A percentile compares a stretch with the other conserved stretches of the same genome.
phyloP scores from a whole-genome alignment of 92 coral and sea anemone species.

The Umimayanthus kanabou region DNA sequence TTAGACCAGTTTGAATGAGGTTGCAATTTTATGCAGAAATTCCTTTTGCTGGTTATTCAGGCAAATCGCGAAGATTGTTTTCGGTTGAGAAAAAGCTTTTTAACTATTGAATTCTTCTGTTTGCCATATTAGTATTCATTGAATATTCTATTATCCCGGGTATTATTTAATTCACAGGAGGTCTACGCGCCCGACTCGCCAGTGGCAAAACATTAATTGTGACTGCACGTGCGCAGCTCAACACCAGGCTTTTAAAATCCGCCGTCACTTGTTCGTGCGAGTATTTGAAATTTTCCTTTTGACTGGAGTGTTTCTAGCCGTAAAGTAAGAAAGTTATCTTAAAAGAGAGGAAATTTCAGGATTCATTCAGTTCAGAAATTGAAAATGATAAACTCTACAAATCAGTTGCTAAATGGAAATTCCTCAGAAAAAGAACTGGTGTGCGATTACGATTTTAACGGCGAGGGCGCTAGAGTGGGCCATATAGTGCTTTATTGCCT shows the following conservation, averaged over 20 bases:
- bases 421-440: not conserved
- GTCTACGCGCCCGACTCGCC: not conserved
- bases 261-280: not conserved
- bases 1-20: not conserved
- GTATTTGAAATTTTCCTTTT: not conserved
- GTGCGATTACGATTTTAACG: not conserved
- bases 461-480: not conserved
- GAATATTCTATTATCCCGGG: not conserved
- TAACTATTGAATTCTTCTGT: not conserved
- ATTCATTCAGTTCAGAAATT: not conserved
- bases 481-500: not conserved
- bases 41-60: not conserved
- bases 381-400: constrained; percentile 6
- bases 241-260: constrained; percentile 3
- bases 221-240: constrained; percentile 6
- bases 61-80: not conserved
- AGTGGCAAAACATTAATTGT: constrained; percentile 24
- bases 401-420: not conserved
- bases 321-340: not conserved
- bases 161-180: constrained; percentile 11
- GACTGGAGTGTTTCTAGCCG: not conserved
- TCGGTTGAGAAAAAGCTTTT: not conserved
- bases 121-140: not conserved
- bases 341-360: not conserved
- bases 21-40: not conserved